Percentiles rank a stretch among this genome's conserved stretches.
Evolutionary conservation across 2,113 vertebrate genomes (phyloP).

Genomic region (Labrus mixtus): DNA sequence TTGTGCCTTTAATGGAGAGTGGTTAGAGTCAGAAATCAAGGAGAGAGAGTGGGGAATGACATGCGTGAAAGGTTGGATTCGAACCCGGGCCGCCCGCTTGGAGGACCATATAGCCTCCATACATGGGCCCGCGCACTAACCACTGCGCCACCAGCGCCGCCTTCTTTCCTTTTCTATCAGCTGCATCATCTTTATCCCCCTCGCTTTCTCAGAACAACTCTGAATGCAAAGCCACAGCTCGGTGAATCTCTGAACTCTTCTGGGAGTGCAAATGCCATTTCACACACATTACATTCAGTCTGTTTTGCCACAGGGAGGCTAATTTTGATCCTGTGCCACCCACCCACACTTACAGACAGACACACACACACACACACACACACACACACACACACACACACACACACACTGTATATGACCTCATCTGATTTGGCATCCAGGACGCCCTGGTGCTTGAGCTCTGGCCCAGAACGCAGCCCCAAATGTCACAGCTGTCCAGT

Average conservation of each 20-base stretch:
- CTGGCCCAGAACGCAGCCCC: slow-evolving; percentile 49
- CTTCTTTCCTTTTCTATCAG: slow-evolving; percentile 31
- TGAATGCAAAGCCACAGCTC: slow-evolving; percentile 42
- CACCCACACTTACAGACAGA: slow-evolving; percentile 22
- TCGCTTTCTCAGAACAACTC: neutral
- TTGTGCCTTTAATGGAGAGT: too few species aligned
- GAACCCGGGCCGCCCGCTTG: too few species aligned
- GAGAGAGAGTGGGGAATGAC: too few species aligned
- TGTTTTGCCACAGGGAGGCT: slow-evolving; percentile 59
- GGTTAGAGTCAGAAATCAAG: too few species aligned
- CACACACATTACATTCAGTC: slow-evolving; percentile 44
- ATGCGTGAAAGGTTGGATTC: too few species aligned
- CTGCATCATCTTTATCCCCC: neutral
- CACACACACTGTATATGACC: slow-evolving; percentile 45
- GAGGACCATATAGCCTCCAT: too few species aligned
- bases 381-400: slow-evolving; percentile 17
- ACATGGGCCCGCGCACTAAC: too few species aligned
- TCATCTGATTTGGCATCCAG: slow-evolving; percentile 64
- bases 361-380: slow-evolving; percentile 26
- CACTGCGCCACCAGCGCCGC: too few species aligned
- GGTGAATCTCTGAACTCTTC: slow-evolving; percentile 39
- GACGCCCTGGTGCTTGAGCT: slow-evolving; percentile 49
- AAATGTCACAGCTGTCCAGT: slow-evolving; percentile 78
- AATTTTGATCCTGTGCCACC: slow-evolving; percentile 50
- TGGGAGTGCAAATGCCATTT: slow-evolving; percentile 67